Evolutionary conservation across 1,140 invertebrate genomes (phyloP), one percentile per base, ranked within the genome.

Genomic region (Stenopsyche tienmushanensis): DNA sequence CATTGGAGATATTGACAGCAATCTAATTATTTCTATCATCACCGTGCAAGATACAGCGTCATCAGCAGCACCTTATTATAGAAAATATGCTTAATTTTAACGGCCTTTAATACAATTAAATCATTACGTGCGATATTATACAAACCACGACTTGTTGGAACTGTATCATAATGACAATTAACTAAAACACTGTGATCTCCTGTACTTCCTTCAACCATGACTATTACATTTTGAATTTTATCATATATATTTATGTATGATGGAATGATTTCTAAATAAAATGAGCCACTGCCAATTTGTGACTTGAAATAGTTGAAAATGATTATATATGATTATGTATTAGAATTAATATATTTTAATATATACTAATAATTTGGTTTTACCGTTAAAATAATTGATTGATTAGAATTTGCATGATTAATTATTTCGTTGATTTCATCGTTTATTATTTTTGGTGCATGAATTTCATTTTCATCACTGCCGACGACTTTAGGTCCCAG

Each of bases 111-210:
- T 50, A n/a, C 1, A 7, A 39, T 39, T 8, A 39, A 39, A 39
- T 39, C 5, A 8, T 39, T 39, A 8, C 7, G 29, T 39, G 29
- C 5, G 13, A 39, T 13, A 39, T 13, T 8, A 39, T 39, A 39
- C 29, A 2, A 29, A 72, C 88, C 88, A 76, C 80, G 84, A 76
- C 88, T 90, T 65, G 83, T 86, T 17, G 88, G 83, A 15, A 91
- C 87, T 44, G 87, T 85, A 76, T 93, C 91, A 78, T 87, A 92
- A 75, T 94, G 91, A 71, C 90, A 91, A 76, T 93, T 94, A 39
- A 94, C 76, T 15, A 93, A 75, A 39, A 93, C 65, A 41, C 85
- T 84, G 58, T 84, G 73, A 65, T 77, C 74, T 0, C 68, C 80
- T 25, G 78, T 76, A 39, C 76, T 77, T 0, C 80, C 79, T 55